Conservation (phyloP, 2,888 invertebrate genomes). For the Agapetus fuscipes region DNA sequence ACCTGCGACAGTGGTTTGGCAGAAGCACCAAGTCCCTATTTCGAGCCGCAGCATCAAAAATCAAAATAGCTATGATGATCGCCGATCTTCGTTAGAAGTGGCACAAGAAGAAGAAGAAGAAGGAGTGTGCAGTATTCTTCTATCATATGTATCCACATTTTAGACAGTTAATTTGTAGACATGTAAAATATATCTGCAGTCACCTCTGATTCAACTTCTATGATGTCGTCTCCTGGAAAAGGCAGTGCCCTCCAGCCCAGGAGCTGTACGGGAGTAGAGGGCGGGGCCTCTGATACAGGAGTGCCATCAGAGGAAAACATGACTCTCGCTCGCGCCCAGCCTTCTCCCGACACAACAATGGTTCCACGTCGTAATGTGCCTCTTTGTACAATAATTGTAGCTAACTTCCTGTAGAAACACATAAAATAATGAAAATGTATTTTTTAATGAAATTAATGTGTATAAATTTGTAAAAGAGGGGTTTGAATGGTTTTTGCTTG, state of each 20-base stretch:
- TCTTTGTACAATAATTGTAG: conserved; percentile 74
- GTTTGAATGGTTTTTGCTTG: too few relatives aligned
- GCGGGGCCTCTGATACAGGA: conserved; percentile 56
- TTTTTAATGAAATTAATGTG: conserved; percentile 1
- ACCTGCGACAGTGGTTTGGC: too few relatives aligned
- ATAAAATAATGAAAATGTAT: conserved; percentile 2
- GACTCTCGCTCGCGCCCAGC: conserved; percentile 68
- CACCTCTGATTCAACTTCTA: conserved; percentile 74
- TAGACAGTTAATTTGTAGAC: too few relatives aligned
- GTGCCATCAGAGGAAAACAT: conserved; percentile 71
- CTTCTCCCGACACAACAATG: conserved; percentile 70
- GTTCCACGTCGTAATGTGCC: conserved; percentile 75
- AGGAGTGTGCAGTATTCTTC: too few relatives aligned
- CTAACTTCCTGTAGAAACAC: conserved; percentile 53
- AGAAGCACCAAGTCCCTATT: too few relatives aligned
- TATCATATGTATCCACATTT: too few relatives aligned
- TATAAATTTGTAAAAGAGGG: too few relatives aligned
- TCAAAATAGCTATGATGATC: too few relatives aligned
- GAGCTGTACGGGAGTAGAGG: conserved; percentile 75
- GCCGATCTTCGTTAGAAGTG: too few relatives aligned
- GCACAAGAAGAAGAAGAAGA: too few relatives aligned
- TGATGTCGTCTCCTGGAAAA: conserved; percentile 75
- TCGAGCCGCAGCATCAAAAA: too few relatives aligned
- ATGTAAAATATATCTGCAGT: too few relatives aligned
- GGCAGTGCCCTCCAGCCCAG: conserved; percentile 90